Evolutionary conservation across 2,888 invertebrate species (phyloP).

Genomic region (Sympetrum striolatum): DNA sequence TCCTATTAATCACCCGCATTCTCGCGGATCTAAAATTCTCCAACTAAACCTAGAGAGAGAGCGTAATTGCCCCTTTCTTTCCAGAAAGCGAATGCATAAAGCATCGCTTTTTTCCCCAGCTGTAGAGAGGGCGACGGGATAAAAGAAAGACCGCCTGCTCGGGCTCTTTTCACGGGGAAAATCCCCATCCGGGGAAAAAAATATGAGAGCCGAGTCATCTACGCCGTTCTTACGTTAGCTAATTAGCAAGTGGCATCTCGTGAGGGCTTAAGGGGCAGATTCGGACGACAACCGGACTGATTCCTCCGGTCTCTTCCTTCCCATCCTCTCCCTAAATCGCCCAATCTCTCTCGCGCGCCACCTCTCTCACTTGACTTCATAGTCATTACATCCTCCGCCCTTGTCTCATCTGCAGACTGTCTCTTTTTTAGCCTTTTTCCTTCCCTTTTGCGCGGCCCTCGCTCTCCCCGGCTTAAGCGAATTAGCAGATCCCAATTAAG

Average conservation of each 20-base stretch:
- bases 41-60: not conserved
- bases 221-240: not conserved
- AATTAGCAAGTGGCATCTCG: not conserved
- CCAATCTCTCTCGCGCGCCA: not conserved
- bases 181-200: not conserved
- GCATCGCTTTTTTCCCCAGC: not conserved
- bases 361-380: not conserved
- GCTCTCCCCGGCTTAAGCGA: slow-evolving; percentile 39
- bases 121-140: not conserved
- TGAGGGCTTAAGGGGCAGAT: not conserved
- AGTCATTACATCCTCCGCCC: slow-evolving; percentile 31
- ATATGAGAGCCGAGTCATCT: not conserved
- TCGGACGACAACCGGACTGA: not conserved
- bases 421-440: not conserved
- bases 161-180: not conserved
- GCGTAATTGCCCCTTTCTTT: not conserved
- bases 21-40: not conserved
- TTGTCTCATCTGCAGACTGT: slow-evolving; percentile 8
- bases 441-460: not conserved
- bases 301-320: not conserved
- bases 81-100: not conserved
- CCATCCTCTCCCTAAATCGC: not conserved
- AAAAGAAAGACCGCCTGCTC: not conserved
- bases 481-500: slow-evolving; percentile 43
- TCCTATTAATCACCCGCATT: not conserved